Evolutionary conservation across 2,888 invertebrate species (phyloP), one percentile per base, ranked within the genome.

Genomic region (Plusia festucae): DNA sequence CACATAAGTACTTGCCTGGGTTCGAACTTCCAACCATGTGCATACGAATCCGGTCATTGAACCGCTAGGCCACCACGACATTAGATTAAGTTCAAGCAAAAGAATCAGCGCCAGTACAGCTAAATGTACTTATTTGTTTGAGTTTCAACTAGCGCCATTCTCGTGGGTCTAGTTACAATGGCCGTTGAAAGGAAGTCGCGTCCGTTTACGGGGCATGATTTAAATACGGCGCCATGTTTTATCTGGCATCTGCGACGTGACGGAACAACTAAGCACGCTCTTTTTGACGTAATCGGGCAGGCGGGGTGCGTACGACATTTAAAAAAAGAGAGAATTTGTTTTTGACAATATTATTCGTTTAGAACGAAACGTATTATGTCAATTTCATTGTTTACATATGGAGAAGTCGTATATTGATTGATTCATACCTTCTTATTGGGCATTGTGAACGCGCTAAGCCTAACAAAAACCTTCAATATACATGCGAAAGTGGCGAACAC

Each of bases 221-320:
- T 91, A 92, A 93, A 92, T 91, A 91, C 82, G 84, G 71, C 83
- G 87, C 88, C 90, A 88, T 90, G 88, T 90, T 90, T 91, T 93
- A 93, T 93, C 93, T 92, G 82, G 79, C 86, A 92, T 93, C 91
- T 83, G 84, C 84, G 79, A 92, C 93, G 92, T 92, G 92, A 89
- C 88, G 85, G 86, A 81, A 84, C 86, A 85, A 80, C 82, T 78
- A 81, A 82, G 85, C 88, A 88, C 86, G 89, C 85, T 81, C 76
- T 81, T 84, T 82, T 79, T 79, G 77, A 78, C 83, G 72, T 72
- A 82, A 84, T 78, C 82, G 82, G 66, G 72, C 40, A 78, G 68
- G 67, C 73, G 64, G 77, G 76, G 81, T 77, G 79, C 76, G 79
- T 81, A 76, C 75, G 69, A 80, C 78, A 75, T 66, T 63, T 68